Conservation (phyloP, 2,113 vertebrate species). For the Rhea pennata region DNA sequence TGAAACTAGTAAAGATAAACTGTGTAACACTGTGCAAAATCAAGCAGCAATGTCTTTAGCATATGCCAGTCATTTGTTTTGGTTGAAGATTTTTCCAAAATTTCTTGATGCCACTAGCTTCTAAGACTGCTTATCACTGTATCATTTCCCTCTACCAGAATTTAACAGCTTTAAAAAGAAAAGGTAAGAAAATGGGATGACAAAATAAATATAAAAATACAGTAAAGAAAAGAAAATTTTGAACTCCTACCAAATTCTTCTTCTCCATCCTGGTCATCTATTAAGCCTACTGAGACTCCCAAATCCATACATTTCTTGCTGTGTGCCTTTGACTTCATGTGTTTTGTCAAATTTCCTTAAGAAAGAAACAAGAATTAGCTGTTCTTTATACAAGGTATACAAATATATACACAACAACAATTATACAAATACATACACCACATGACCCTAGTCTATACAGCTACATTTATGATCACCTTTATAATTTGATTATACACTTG, state of each 20-base stretch:
- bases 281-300: slow-evolving; percentile 87
- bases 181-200: not conserved
- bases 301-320: slow-evolving; percentile 99
- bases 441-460: not conserved
- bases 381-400: not conserved
- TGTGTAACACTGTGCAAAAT: slow-evolving; percentile 24
- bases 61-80: slow-evolving; percentile 38
- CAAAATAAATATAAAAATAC: not conserved
- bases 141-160: not conserved
- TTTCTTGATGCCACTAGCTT: slow-evolving; percentile 2
- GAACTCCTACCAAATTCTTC: slow-evolving; percentile 92
- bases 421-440: not conserved
- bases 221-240: slow-evolving; percentile 27
- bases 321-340: slow-evolving; percentile 99
- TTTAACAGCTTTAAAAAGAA: not conserved
- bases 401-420: not conserved
- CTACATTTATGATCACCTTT: not conserved
- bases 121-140: not conserved
- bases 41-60: slow-evolving; percentile 45
- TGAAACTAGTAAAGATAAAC: slow-evolving; percentile 38
- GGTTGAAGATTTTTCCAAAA: not conserved
- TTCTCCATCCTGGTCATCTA: slow-evolving; percentile 94
- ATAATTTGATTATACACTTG: not conserved
- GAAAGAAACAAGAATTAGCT: not conserved
- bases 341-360: slow-evolving; percentile 97